Conservation (phyloP, 2,113 vertebrate genomes). For the Sardina pilchardus region DNA sequence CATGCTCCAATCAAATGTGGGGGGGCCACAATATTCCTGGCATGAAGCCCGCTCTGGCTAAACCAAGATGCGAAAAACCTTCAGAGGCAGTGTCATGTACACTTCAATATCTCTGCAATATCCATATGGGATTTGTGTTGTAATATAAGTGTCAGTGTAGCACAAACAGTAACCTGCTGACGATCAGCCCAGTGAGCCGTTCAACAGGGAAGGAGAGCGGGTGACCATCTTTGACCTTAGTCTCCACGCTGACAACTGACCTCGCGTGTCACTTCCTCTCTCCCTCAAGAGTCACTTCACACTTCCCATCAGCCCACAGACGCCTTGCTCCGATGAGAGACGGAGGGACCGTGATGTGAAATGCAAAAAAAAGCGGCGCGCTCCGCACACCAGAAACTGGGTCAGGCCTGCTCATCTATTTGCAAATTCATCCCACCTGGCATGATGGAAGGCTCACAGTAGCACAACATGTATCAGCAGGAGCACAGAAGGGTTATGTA, state of each 20-base stretch:
- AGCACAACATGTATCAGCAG: neutral
- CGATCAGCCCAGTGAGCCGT: neutral
- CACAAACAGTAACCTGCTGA: neutral
- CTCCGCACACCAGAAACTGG: neutral
- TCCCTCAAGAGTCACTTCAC: neutral
- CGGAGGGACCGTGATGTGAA: neutral
- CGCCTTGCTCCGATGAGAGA: neutral
- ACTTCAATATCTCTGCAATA: neutral
- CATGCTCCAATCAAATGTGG: neutral
- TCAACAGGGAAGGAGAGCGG: neutral
- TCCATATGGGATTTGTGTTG: neutral
- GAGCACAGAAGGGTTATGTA: neutral
- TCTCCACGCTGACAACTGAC: neutral
- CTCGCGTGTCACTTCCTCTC: neutral
- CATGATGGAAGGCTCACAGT: neutral
- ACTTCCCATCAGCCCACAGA: neutral
- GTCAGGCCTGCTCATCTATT: slow-evolving; percentile 13
- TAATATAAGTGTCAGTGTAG: neutral
- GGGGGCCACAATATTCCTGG: neutral
- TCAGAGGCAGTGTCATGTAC: neutral
- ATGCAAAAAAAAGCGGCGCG: neutral
- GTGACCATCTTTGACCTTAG: too few species aligned
- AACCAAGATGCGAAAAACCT: neutral
- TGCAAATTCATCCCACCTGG: slow-evolving; percentile 1
- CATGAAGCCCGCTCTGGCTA: neutral